A percentile compares a stretch with the other conserved stretches of the same genome.
Evolutionary conservation across 2,797 vertebrate species (phyloP).

Genomic region (Simalia tracyae): DNA sequence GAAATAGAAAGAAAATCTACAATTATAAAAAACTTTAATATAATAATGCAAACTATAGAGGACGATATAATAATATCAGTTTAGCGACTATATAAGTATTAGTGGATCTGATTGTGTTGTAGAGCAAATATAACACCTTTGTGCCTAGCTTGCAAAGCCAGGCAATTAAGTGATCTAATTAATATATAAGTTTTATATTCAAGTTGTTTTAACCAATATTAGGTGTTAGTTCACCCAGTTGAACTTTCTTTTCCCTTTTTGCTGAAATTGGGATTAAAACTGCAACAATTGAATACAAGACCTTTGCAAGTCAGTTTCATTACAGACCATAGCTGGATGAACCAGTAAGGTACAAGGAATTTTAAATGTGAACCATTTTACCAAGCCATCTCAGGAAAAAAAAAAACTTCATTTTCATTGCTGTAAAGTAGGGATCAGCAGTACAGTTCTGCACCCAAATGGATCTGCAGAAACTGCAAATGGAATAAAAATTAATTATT

Average conservation of each 20-base stretch:
- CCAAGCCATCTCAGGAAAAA: not conserved
- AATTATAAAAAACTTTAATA: conserved; percentile 1
- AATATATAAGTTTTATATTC: not conserved
- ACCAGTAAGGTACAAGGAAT: not conserved
- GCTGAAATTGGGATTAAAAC: not conserved
- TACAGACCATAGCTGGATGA: not conserved
- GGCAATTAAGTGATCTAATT: not conserved
- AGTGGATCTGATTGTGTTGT: not conserved
- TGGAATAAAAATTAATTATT: no score
- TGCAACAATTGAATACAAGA: not conserved
- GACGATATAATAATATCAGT: not conserved
- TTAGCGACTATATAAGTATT: not conserved
- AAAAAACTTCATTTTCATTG: not conserved
- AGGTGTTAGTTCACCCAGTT: not conserved
- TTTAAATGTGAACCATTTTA: not conserved
- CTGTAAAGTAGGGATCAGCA: no score
- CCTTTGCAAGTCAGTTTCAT: not conserved
- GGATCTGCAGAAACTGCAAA: no score
- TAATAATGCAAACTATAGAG: not conserved
- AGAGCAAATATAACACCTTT: not conserved
- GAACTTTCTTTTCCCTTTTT: not conserved
- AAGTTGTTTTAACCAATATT: not conserved
- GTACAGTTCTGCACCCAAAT: no score
- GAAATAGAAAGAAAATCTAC: conserved; percentile 29
- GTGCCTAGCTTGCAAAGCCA: not conserved